Percentiles rank a stretch among this genome's conserved stretches.
Evolutionary conservation across 2,888 invertebrate species (phyloP).

Genomic region (Dynastes maya): DNA sequence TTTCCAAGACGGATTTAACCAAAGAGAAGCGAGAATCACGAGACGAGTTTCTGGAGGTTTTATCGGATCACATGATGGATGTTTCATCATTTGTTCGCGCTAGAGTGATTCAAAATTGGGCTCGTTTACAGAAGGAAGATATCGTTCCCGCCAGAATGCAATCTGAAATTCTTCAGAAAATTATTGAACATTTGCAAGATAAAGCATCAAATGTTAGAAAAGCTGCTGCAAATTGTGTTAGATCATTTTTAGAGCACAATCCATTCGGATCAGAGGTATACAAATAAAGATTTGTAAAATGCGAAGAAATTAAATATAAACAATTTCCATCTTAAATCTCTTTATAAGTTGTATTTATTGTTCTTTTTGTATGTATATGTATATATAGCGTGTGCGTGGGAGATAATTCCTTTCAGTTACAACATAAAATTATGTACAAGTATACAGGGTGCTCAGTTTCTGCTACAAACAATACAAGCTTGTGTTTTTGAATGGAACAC

Average conservation of each 20-base stretch:
- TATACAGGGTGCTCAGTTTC: no score
- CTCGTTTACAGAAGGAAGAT: conserved; percentile 83
- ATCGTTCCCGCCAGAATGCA: conserved; percentile 85
- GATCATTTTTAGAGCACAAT: conserved; percentile 87
- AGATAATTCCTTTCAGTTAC: no score
- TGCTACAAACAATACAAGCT: no score
- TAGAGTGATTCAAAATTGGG: conserved; percentile 89
- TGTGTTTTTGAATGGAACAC: conserved; percentile 5
- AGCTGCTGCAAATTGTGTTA: conserved; percentile 84
- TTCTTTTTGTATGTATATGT: no score
- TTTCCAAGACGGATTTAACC: conserved; percentile 82
- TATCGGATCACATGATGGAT: conserved; percentile 90
- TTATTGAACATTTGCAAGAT: conserved; percentile 84
- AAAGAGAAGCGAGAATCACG: conserved; percentile 76
- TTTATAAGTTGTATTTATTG: conserved; percentile 31
- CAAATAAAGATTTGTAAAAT: conserved; percentile 36
- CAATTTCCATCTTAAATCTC: background rate
- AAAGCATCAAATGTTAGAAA: conserved; percentile 90
- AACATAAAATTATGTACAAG: no score
- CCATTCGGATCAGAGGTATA: conserved; percentile 86
- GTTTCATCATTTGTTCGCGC: conserved; percentile 88
- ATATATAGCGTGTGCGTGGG: no score
- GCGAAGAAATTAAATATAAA: background rate
- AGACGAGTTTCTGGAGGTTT: conserved; percentile 74
- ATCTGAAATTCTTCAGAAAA: conserved; percentile 78